Conservation (phyloP, 2,113 vertebrate species). For the Plotosus lineatus region DNA sequence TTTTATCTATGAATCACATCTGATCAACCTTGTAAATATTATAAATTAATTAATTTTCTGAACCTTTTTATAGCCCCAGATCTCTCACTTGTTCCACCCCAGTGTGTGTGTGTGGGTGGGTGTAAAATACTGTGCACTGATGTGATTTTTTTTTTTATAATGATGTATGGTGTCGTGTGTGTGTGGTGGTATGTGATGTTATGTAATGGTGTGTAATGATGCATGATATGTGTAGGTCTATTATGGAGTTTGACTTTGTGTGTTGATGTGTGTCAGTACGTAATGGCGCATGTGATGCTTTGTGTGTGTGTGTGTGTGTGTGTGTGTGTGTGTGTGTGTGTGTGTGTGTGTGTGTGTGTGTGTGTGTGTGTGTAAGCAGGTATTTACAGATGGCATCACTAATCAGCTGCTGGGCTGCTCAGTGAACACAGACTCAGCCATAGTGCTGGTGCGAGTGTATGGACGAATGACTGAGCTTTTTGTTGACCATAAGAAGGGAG, state of each 20-base stretch:
- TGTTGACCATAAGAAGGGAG: conserved; percentile 67
- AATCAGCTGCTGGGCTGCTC: conserved; percentile 76
- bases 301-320: background rate
- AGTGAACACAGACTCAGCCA: conserved; percentile 61
- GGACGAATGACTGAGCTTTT: conserved; percentile 74
- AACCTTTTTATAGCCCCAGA: too few species aligned
- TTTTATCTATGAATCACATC: too few species aligned
- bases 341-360: background rate
- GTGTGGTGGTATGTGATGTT: background rate
- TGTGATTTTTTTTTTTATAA: background rate
- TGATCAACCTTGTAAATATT: too few species aligned
- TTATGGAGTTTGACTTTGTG: background rate
- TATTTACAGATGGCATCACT: conserved; percentile 77
- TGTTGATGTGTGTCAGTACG: background rate
- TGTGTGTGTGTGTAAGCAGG: conserved; percentile 29
- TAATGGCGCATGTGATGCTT: background rate
- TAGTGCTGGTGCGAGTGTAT: conserved; percentile 71
- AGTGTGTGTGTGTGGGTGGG: background rate
- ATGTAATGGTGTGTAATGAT: background rate
- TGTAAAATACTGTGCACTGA: background rate
- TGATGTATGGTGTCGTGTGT: background rate
- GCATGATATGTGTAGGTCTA: background rate
- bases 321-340: conserved; percentile 8
- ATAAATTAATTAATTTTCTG: too few species aligned
- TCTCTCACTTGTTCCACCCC: too few species aligned